Evolutionary conservation across 2,888 invertebrate species (phyloP).

Genomic region (Adelognathus sp.): DNA sequence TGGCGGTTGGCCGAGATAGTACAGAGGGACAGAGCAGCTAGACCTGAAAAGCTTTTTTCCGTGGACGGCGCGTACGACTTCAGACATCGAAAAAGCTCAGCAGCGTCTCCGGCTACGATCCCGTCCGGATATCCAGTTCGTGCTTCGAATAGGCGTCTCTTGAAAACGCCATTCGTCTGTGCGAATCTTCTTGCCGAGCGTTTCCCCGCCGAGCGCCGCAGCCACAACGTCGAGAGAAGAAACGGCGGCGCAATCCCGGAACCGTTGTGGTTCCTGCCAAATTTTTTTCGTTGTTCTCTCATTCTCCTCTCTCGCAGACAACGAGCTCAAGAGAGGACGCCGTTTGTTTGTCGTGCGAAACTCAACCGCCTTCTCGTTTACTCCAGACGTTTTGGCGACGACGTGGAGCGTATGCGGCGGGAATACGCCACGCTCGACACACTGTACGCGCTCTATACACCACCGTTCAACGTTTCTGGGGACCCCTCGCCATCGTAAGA

Average conservation of each 20-base stretch:
- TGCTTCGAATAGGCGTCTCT: conserved; percentile 49
- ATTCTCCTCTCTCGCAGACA: conserved; percentile 45
- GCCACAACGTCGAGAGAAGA: conserved; percentile 10
- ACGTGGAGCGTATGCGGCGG: conserved; percentile 45
- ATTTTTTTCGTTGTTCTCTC: neutral
- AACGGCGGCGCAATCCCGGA: conserved; percentile 21
- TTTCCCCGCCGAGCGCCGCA: conserved; percentile 32
- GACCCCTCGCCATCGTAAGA: conserved; percentile 49
- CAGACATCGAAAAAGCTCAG: conserved; percentile 48
- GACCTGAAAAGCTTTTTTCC: conserved; percentile 15
- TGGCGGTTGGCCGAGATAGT: conserved; percentile 53
- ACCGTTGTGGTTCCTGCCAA: conserved; percentile 55
- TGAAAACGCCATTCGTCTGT: conserved; percentile 49
- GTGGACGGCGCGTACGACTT: neutral
- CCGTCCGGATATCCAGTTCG: conserved; percentile 37
- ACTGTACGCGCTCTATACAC: no score
- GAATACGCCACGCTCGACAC: conserved; percentile 30
- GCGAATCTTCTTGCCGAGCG: conserved; percentile 38
- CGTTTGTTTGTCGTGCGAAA: conserved; percentile 58
- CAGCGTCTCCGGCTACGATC: conserved; percentile 26
- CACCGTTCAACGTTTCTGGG: conserved; percentile 32
- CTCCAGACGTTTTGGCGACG: conserved; percentile 12
- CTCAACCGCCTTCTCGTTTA: conserved; percentile 19
- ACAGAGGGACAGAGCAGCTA: conserved; percentile 4
- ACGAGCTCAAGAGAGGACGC: conserved; percentile 31